Evolutionary conservation across 2,888 invertebrate species (phyloP), one percentile per base, ranked within the genome.

Genomic region (Melangyna quadrimaculata): DNA sequence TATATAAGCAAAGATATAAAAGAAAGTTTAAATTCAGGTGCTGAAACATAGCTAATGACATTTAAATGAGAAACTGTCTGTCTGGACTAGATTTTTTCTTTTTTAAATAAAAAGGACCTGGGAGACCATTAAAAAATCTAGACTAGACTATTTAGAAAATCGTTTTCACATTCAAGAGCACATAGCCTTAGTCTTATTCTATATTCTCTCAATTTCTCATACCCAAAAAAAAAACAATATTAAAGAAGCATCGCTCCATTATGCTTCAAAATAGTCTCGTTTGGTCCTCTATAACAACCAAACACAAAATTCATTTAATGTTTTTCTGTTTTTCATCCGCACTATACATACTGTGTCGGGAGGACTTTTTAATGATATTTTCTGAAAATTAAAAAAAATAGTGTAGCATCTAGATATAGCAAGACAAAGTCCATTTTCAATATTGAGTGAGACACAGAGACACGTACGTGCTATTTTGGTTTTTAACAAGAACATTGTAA

Each of bases 361-460:
- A 86, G 81, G 77, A 77, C 73, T 70, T 86, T 86, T 86, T 81
- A 86, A 86, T 86, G 86, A 86, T 77, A 81, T 81, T 81, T 77
- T 55, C 57, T n/a, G 29, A 24, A 57, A 72, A 70, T 19, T 55
- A 29, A 51, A 71, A 77, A 80, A 53, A 35, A 10, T 14, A 19
- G 43, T 32, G 43, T 10, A 55, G n/a, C 29, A n/a, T 1, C 53
- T 14, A 22, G 35, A 27, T 17, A 35, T 19, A 48, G 24, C 14
- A 14, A 48, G 81, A 81, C 81, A 69, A n/a, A 73, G 77, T 81
- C 81, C 81, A 86, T 86, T 78, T 77, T 45, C 29, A 14, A 37
- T 29, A 32, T 65, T 37, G 12, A 57, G 32, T 14, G 32, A n/a
- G 12, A 57, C 10, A 32, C 10, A 35, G 9, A 24, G 86, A 73